These are phyloP conservation scores for Smittia sp. DNA, from an alignment of 2,888 invertebrate genomes.

Conservation along the genomic window DNA sequence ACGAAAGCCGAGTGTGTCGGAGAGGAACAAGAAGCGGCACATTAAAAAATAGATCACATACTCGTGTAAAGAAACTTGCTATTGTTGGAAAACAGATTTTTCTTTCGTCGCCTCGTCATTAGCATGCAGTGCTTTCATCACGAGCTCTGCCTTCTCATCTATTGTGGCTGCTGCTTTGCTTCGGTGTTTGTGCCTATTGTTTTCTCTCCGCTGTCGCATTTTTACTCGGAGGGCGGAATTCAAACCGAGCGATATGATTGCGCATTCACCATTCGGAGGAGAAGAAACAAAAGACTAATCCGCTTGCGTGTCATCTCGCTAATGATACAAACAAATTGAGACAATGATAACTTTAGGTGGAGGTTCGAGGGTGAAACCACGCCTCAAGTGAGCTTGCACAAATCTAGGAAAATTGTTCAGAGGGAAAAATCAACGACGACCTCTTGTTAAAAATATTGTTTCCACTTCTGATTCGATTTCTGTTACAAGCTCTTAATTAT, in stretches of 20 bases:
- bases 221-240: conserved; percentile 1
- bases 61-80: conserved; percentile 13
- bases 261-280: not conserved
- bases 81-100: conserved; percentile 23
- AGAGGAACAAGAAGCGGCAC: conserved; percentile 6
- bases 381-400: not conserved
- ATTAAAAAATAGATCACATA: conserved; percentile 24
- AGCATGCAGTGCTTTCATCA: not conserved
- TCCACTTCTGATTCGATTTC: conserved; percentile 1
- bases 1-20: not conserved
- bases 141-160: not conserved
- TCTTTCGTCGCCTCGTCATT: conserved; percentile 2
- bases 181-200: not conserved
- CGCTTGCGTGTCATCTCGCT: not conserved
- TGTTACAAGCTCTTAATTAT: conserved; percentile 16
- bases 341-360: not conserved
- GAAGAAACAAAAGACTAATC: conserved; percentile 1
- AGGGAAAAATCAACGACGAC: not conserved
- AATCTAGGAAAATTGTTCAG: not conserved
- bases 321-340: not conserved
- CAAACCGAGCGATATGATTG: not conserved
- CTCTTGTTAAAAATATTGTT: not conserved
- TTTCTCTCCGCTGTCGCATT: not conserved
- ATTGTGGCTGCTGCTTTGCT: not conserved
- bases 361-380: conserved; percentile 4